Conservation (phyloP, 2,797 vertebrate species). For the Manis crassicaudata region DNA sequence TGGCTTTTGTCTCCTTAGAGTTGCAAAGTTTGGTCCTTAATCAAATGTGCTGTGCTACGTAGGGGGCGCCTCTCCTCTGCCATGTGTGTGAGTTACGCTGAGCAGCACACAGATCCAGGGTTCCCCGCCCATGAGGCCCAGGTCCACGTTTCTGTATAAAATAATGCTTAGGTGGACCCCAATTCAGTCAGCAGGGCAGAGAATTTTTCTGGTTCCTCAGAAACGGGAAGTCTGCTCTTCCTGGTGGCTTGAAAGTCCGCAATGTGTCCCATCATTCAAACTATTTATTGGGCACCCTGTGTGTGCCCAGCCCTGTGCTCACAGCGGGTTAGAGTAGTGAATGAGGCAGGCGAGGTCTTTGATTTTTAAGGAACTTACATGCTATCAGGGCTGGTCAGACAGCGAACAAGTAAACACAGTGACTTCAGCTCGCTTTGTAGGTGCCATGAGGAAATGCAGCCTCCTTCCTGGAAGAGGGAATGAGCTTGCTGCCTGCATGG, state of each 20-base stretch:
- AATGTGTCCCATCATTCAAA: not conserved
- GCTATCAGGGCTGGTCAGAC: not conserved
- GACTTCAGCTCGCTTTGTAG: not conserved
- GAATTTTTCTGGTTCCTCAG: not conserved
- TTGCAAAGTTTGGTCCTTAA: not conserved
- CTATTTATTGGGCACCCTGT: not conserved
- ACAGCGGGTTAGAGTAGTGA: not conserved
- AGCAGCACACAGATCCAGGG: not conserved
- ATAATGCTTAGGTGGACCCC: not conserved
- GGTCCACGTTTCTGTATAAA: not conserved
- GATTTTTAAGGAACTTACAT: not conserved
- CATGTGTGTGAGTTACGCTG: not conserved
- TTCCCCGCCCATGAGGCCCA: accelerated
- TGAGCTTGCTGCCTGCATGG: not conserved
- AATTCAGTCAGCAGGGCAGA: not conserved
- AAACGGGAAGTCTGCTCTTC: not conserved
- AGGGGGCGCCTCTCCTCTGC: not conserved
- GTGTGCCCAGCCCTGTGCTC: not conserved
- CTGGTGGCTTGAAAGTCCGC: not conserved
- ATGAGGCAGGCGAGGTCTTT: not conserved
- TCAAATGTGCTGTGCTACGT: accelerated
- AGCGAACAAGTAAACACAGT: not conserved
- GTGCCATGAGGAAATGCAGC: not conserved
- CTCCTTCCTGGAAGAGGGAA: not conserved
- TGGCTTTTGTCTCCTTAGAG: not conserved